A percentile compares a stretch with the other conserved stretches of the same genome.
These are phyloP conservation scores for Ciona savignyi DNA, from an alignment of 23 tunicate genomes.

Conservation along the genomic window DNA sequence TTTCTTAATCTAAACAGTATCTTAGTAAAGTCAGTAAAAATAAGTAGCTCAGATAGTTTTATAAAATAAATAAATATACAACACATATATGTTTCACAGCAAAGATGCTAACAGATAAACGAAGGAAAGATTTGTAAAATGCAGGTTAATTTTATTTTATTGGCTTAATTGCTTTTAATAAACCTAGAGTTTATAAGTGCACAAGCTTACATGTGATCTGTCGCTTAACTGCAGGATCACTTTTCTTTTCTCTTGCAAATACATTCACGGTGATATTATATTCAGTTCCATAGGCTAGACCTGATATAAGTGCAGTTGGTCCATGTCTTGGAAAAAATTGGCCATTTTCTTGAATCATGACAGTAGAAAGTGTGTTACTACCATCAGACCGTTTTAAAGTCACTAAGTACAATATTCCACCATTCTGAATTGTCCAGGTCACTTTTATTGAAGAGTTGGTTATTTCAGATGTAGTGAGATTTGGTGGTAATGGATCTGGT, in stretches of 20 bases:
- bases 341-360: slow-evolving; percentile 4
- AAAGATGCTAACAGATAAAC: no score
- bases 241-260: background rate
- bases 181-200: no score
- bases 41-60: no score
- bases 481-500: slow-evolving; percentile 14
- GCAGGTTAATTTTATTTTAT: no score
- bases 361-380: background rate
- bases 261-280: slow-evolving; percentile 14
- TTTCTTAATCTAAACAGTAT: no score
- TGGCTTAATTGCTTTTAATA: no score
- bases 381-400: background rate
- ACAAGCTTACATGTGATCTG: slow-evolving; percentile 17
- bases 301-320: background rate
- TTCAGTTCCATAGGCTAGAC: slow-evolving; percentile 32
- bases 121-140: no score
- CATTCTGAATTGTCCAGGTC: background rate
- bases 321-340: slow-evolving; percentile 8
- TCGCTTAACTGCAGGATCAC: background rate
- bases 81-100: no score
- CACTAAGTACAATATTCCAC: background rate
- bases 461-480: background rate
- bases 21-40: no score
- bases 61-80: no score
- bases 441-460: slow-evolving; percentile 4